A percentile compares a stretch with the other conserved stretches of the same genome.
These are phyloP conservation scores for Cryptosula pallasiana DNA, from an alignment of 2,888 invertebrate species.

Conservation along the genomic window DNA sequence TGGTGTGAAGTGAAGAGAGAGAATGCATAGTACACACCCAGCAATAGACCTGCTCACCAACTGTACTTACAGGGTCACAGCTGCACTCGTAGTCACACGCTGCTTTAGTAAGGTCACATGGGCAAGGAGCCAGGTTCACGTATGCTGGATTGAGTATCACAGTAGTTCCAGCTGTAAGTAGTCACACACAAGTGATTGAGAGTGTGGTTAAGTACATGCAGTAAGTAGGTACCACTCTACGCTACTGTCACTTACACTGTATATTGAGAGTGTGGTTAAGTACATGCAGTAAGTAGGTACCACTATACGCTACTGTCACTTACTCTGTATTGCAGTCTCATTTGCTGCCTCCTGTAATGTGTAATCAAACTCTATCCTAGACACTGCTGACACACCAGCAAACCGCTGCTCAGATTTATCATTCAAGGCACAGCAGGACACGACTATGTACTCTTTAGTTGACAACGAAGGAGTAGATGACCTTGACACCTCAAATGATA, in stretches of 20 bases:
- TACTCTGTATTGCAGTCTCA: neutral
- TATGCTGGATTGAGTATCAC: constrained; percentile 40
- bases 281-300: too few relatives aligned
- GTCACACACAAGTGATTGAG: too few relatives aligned
- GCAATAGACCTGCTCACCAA: neutral
- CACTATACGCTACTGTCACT: too few relatives aligned
- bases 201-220: too few relatives aligned
- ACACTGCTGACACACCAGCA: neutral
- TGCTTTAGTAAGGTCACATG: constrained; percentile 43
- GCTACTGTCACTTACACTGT: too few relatives aligned
- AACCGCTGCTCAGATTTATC: neutral
- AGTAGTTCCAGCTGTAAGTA: constrained; percentile 32
- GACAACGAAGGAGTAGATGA: neutral
- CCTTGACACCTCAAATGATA: neutral
- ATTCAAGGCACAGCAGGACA: neutral
- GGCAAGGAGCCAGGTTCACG: constrained; percentile 45
- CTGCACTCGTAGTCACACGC: constrained; percentile 46
- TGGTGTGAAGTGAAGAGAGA: too few relatives aligned
- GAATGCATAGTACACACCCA: too few relatives aligned
- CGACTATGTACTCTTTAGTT: neutral
- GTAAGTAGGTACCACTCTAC: too few relatives aligned
- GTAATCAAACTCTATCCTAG: neutral
- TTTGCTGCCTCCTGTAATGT: neutral
- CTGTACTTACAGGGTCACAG: constrained; percentile 41
- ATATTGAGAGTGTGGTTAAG: too few relatives aligned